Base-by-base conservation (phyloP, 1,140 invertebrate genomes). In the Colletes gigas region DNA sequence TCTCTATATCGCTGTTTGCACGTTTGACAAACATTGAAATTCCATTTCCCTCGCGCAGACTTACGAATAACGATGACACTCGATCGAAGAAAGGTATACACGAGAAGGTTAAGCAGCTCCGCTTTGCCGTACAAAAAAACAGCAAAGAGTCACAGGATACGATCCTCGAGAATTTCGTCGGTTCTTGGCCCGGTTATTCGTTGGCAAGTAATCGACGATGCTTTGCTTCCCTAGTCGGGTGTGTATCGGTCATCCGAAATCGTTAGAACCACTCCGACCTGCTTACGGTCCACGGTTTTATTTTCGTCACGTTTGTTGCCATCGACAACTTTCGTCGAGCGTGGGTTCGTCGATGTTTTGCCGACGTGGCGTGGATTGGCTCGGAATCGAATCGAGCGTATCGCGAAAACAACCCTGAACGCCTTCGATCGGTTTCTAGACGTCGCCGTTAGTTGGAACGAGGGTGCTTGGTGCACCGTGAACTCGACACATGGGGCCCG, bases 291-390 rank as follows among this genome's bases (percentile, higher is more conserved):
- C 14, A 52, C 44, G 52, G 4, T 44, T 62, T 52, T 60, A 67
- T 80, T 71, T 74, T 12, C 44, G 19, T 80, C 78, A 80, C 70
- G 78, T 80, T 17, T 62, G 50, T 14, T 12, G 2, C 57, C 12
- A 14, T 30, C 19, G 12, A 62, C 66, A 44, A 55, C 12, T 72
- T 65, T 68, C 63, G 50, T 30, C 30, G 30, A 30, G 30, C 30
- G 30, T 10, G 50, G 15, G 10, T 21, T 59, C 52, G 3, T 10
- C 39, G 39, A 14, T 30, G 69, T 54, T 73, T 14, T 30, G 52
- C 30, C 30, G 30, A 30, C 47, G 73, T 5, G 15, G 14, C 65
- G 63, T 59, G 78, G 47, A 69, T 62, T 14, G 75, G 60, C 76
- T 52, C 1, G 57, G 47, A 62, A 62, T 78, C 75, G 67, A 70